Conservation (phyloP, 2,113 vertebrate species). For the Trichechus manatus region DNA sequence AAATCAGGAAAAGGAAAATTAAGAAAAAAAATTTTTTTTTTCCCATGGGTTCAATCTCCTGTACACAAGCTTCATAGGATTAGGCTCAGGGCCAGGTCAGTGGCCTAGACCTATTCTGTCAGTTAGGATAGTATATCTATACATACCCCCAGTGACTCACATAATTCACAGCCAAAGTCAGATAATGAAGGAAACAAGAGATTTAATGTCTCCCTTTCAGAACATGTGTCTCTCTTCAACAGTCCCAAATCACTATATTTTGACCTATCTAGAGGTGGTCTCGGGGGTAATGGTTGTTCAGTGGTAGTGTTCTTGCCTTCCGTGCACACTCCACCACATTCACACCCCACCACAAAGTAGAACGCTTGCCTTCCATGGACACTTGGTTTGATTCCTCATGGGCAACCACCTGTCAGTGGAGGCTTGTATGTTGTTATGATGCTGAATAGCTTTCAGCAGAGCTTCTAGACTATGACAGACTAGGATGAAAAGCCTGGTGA, state of each 20-base stretch:
- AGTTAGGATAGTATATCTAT: neutral
- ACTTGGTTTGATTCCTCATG: neutral
- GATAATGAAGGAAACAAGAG: neutral
- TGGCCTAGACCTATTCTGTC: neutral
- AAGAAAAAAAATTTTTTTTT: neutral
- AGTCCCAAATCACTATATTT: neutral
- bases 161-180: slow-evolving; percentile 5
- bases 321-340: neutral
- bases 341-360: neutral
- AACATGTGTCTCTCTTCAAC: neutral
- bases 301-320: neutral
- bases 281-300: neutral
- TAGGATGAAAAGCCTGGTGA: neutral
- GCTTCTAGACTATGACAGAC: neutral
- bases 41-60: neutral
- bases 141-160: neutral
- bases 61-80: neutral
- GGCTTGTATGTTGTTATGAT: neutral
- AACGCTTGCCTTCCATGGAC: neutral
- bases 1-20: neutral
- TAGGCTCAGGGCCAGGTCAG: neutral
- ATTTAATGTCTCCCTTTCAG: neutral
- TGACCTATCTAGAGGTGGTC: neutral
- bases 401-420: neutral
- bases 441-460: neutral